Base-by-base conservation (phyloP, 1,140 invertebrate species). In the Aphaenogaster rudis region DNA sequence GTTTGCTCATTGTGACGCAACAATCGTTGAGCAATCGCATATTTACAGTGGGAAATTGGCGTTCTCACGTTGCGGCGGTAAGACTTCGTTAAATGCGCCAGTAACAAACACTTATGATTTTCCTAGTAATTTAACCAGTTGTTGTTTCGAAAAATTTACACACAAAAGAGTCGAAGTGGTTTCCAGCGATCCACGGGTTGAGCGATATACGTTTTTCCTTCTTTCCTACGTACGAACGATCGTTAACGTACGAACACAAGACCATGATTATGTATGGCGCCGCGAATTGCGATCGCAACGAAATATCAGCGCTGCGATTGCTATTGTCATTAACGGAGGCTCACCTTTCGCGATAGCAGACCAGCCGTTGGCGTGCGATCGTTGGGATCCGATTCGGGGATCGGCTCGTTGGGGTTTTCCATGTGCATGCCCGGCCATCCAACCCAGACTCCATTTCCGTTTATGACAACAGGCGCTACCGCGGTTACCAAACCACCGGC, bases 401-500 rank as follows among this genome's bases (percentile, higher is more conserved):
- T 98, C 50, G 96, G 95, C 86, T 97, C 97, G 88, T 97, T 96
- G 1, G 96, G 96, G 92, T 98, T 96, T 66, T 97, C 96, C 86
- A 97, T 95, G 93, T 98, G 97, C 81, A 98, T 97, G 4, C 98
- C 98, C 0, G 98, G 97, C 98, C 98, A 98, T 87, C 98, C 98
- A 69, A 99, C 98, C 98, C 98, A 99, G 33, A 98, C 96, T 39
- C 98, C 98, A 91, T 97, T 97, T 84, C 97, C 97, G 89, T 97
- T 97, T 81, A 98, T 97, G 1, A 98, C 98, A 8, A 98, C 98
- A 0, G 98, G 98, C 59, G 98, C 98, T 17, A 99, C 98, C 4
- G 98, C 98, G 5, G 98, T 99, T 15, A 99, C 98, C 78, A 99
- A 95, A 85, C 98, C 98, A 80, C 98, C 98, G 92, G 98, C 98